These are phyloP conservation scores for Drosophila pseudotakahashii DNA, from an alignment of 2,888 invertebrate genomes.

Conservation along the genomic window DNA sequence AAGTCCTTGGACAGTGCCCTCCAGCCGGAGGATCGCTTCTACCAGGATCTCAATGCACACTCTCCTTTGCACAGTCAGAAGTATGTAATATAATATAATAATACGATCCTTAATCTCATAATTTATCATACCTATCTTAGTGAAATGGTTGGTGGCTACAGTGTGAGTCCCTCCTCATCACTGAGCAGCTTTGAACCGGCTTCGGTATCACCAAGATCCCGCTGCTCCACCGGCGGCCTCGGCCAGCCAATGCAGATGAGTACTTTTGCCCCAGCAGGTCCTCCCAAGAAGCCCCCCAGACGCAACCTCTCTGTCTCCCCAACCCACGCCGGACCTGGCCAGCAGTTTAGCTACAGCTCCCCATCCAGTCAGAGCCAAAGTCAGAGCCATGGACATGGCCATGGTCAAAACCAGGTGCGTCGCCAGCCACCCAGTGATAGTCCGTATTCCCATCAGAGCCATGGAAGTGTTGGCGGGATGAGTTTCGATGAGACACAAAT, in stretches of 20 bases:
- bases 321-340: conserved; percentile 87
- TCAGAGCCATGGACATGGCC: conserved; percentile 42
- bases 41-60: conserved; percentile 73
- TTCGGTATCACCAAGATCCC: conserved; percentile 80
- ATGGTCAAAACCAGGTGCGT: conserved; percentile 38
- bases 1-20: conserved; percentile 79
- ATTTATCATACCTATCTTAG: conserved; percentile 39
- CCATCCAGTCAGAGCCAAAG: conserved; percentile 72
- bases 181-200: conserved; percentile 83
- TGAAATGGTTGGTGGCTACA: conserved; percentile 71
- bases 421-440: conserved; percentile 70
- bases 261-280: conserved; percentile 86
- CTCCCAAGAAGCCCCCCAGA: conserved; percentile 95
- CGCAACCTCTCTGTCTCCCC: conserved; percentile 94
- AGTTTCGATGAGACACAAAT: conserved; percentile 73
- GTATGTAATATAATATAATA: conserved; percentile 30
- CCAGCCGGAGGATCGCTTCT: conserved; percentile 72
- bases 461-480: conserved; percentile 75
- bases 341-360: conserved; percentile 77
- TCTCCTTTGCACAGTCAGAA: conserved; percentile 79
- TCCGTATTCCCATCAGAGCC: conserved; percentile 80
- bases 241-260: conserved; percentile 71
- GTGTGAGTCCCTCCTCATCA: conserved; percentile 83
- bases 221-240: conserved; percentile 77
- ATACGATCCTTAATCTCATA: neutral